Evolutionary conservation across 1,140 invertebrate species (phyloP).

Genomic region (Propsilocerus akamusi): DNA sequence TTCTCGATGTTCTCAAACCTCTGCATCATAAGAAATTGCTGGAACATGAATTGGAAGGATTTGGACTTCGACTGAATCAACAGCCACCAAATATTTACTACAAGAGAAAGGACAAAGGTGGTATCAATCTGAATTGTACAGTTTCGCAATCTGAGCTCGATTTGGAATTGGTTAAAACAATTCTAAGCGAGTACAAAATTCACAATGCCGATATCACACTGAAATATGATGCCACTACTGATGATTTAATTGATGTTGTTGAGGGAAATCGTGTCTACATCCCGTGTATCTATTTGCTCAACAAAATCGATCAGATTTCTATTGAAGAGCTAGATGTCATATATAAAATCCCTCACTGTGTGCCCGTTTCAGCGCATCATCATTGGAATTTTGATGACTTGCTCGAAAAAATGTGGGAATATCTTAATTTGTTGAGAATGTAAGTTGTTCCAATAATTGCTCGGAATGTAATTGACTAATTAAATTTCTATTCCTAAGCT

Average conservation of each 20-base stretch:
- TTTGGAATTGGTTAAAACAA: constrained; percentile 85
- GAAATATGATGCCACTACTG: constrained; percentile 86
- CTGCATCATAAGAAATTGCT: constrained; percentile 89
- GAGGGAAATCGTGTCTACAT: constrained; percentile 97
- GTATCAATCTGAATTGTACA: constrained; percentile 74
- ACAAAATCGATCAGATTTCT: constrained; percentile 96
- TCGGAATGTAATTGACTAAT: neutral
- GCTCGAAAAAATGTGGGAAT: constrained; percentile 98
- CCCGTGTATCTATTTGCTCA: constrained; percentile 95
- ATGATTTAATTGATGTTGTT: constrained; percentile 97
- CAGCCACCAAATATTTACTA: constrained; percentile 94
- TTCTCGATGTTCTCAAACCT: constrained; percentile 94
- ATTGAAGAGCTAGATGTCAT: constrained; percentile 96
- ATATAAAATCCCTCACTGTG: constrained; percentile 97
- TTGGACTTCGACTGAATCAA: constrained; percentile 92
- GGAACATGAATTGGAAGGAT: constrained; percentile 97
- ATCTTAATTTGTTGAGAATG: constrained; percentile 70
- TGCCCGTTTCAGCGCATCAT: constrained; percentile 98
- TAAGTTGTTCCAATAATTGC: neutral
- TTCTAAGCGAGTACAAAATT: constrained; percentile 94
- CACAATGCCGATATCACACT: constrained; percentile 96
- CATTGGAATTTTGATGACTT: constrained; percentile 99
- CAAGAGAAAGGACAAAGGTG: constrained; percentile 91
- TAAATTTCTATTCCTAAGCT: constrained; percentile 33
- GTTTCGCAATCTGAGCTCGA: constrained; percentile 90